These are phyloP conservation scores for Neuroterus valhalla DNA, from an alignment of 1,140 invertebrate species.

Conservation along the genomic window DNA sequence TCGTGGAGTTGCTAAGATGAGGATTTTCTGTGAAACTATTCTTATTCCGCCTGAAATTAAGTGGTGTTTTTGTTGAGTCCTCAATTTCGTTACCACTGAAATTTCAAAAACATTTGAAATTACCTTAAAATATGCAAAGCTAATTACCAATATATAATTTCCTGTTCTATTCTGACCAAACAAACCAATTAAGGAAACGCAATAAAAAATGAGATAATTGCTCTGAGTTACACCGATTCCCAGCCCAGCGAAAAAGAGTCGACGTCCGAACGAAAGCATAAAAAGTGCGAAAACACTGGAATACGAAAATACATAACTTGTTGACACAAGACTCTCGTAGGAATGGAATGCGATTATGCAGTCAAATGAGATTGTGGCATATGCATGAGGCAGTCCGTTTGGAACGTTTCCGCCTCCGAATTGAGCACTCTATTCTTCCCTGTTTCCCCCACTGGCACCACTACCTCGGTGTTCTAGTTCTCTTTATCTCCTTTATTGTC, in stretches of 20 bases:
- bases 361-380: constrained; percentile 76
- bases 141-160: no score
- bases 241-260: background rate
- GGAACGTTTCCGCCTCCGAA: constrained; percentile 23
- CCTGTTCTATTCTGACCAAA: no score
- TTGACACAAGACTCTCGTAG: constrained; percentile 71
- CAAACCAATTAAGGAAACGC: no score
- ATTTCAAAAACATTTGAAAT: no score
- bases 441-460: constrained; percentile 6
- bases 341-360: constrained; percentile 72
- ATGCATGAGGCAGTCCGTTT: constrained; percentile 70
- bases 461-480: constrained; percentile 15
- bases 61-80: no score
- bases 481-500: constrained; percentile 23
- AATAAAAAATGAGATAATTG: no score
- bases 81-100: no score
- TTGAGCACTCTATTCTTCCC: constrained; percentile 30
- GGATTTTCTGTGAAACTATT: no score
- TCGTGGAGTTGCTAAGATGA: no score
- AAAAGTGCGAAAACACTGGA: constrained; percentile 47
- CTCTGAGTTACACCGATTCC: no score
- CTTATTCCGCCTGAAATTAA: no score
- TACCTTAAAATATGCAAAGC: no score
- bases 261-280: constrained; percentile 39
- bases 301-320: constrained; percentile 71